These are phyloP conservation scores for Chinchilla lanigera DNA, from an alignment of 2,113 vertebrate genomes.

Conservation along the genomic window DNA sequence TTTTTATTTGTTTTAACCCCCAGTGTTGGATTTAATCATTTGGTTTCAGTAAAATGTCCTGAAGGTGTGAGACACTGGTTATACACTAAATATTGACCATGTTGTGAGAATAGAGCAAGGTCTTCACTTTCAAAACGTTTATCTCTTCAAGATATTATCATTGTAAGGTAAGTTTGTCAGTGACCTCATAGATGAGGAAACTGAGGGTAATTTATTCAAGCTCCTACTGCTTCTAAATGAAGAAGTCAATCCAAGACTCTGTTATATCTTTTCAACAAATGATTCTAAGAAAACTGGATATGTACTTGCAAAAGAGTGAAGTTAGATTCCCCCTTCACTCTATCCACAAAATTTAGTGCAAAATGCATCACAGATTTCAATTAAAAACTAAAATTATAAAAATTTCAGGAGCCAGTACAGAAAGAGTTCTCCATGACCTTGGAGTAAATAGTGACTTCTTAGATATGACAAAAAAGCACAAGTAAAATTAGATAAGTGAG, in stretches of 20 bases:
- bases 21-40: neutral
- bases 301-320: neutral
- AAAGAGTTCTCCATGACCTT: neutral
- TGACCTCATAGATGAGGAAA: neutral
- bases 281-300: neutral
- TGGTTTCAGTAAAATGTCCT: neutral
- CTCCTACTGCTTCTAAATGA: neutral
- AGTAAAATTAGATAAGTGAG: neutral
- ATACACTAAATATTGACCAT: neutral
- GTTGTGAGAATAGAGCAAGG: neutral
- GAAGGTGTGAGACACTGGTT: neutral
- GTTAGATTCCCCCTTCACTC: neutral
- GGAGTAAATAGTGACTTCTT: neutral
- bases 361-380: neutral
- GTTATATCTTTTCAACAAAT: neutral
- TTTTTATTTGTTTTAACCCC: slow-evolving; percentile 4
- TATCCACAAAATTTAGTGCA: neutral
- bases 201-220: neutral
- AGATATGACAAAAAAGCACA: neutral
- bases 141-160: neutral
- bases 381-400: neutral
- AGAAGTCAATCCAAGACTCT: neutral
- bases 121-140: neutral
- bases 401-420: neutral
- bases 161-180: neutral